These are phyloP conservation scores for Euclidia mi DNA, from an alignment of 2,888 invertebrate genomes.

Conservation along the genomic window DNA sequence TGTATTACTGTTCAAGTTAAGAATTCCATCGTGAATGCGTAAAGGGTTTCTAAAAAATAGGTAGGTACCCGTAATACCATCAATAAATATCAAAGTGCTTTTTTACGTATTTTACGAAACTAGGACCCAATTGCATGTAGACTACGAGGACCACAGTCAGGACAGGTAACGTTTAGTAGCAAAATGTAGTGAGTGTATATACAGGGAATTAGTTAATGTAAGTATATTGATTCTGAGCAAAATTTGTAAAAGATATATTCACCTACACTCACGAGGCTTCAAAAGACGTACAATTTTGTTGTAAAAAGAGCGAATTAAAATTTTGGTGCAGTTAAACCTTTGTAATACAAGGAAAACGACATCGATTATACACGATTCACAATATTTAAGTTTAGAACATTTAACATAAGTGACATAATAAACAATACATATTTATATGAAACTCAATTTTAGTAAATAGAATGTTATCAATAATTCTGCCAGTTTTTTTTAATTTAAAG, in stretches of 20 bases:
- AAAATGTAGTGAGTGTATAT: constrained; percentile 53
- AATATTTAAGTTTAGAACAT: constrained; percentile 21
- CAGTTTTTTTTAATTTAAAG: neutral
- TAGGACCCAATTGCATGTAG: constrained; percentile 40
- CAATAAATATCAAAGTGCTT: constrained; percentile 52
- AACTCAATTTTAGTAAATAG: constrained; percentile 26
- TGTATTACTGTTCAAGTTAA: neutral
- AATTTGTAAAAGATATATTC: constrained; percentile 11
- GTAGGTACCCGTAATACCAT: constrained; percentile 32
- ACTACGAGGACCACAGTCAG: constrained; percentile 53
- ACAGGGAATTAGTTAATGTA: constrained; percentile 41
- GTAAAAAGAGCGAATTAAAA: constrained; percentile 20
- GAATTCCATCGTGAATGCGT: constrained; percentile 60
- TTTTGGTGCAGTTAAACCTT: constrained; percentile 32
- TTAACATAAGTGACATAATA: constrained; percentile 19
- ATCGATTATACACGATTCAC: constrained; percentile 58
- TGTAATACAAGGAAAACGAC: constrained; percentile 59
- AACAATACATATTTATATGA: constrained; percentile 10
- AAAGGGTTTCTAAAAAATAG: constrained; percentile 34
- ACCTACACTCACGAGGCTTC: constrained; percentile 24
- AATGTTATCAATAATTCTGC: constrained; percentile 18
- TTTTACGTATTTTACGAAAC: constrained; percentile 22
- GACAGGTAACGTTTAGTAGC: constrained; percentile 50
- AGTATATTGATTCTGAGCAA: constrained; percentile 13
- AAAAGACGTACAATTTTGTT: constrained; percentile 14